Conservation (phyloP, 2,888 invertebrate species). For the Microplitis manilae region DNA sequence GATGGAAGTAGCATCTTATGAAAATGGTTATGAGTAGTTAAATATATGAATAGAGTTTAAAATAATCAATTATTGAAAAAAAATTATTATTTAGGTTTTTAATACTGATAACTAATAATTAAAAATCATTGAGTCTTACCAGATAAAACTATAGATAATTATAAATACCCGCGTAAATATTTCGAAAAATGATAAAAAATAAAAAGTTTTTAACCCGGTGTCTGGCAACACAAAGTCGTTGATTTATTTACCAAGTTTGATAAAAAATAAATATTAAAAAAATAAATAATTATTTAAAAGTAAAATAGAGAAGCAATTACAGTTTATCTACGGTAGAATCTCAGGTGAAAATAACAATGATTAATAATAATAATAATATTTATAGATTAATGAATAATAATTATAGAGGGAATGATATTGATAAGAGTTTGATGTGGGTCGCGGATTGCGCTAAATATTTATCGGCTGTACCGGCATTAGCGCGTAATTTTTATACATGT, state of each 20-base stretch:
- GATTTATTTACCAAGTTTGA: conserved; percentile 36
- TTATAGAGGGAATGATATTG: conserved; percentile 28
- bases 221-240: conserved; percentile 42
- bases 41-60: conserved; percentile 70
- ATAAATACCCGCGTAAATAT: conserved; percentile 19
- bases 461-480: conserved; percentile 52
- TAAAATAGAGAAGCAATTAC: conserved; percentile 25
- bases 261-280: conserved; percentile 25
- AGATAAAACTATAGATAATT: conserved; percentile 30
- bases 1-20: conserved; percentile 3
- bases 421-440: conserved; percentile 33
- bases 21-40: conserved; percentile 67
- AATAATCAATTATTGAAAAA: conserved; percentile 55
- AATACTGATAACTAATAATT: not conserved
- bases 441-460: conserved; percentile 35
- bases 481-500: conserved; percentile 45
- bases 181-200: conserved; percentile 22
- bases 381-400: conserved; percentile 23
- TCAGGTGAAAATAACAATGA: conserved; percentile 45
- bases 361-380: conserved; percentile 36
- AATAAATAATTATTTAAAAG: conserved; percentile 18
- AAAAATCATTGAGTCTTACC: conserved; percentile 42
- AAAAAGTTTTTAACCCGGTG: conserved; percentile 38
- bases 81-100: conserved; percentile 50
- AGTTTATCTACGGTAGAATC: conserved; percentile 45